Percentiles rank a stretch among this genome's conserved stretches.
Conservation (phyloP, 2,888 invertebrate species). For the Blastobasis lacticolella region DNA sequence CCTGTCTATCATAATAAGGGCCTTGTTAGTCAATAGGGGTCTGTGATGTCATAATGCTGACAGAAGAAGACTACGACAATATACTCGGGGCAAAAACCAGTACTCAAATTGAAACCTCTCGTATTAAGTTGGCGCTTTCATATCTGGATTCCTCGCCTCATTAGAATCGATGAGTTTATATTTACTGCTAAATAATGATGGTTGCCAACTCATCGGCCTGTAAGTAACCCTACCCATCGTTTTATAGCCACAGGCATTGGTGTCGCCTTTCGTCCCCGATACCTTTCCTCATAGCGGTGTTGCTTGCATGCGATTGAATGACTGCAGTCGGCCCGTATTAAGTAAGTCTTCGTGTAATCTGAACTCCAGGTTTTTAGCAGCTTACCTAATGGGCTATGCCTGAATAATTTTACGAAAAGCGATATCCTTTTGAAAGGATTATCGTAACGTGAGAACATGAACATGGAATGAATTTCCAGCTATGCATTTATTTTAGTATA, state of each 20-base stretch:
- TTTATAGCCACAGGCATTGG: slow-evolving; percentile 55
- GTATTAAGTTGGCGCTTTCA: too few relatives aligned
- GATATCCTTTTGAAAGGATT: slow-evolving; percentile 24
- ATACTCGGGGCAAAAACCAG: too few relatives aligned
- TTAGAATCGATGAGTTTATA: too few relatives aligned
- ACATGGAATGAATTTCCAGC: too few relatives aligned
- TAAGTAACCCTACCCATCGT: slow-evolving; percentile 17
- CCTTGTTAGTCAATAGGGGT: slow-evolving; percentile 31
- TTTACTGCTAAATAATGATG: slow-evolving; percentile 16
- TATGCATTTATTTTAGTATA: too few relatives aligned
- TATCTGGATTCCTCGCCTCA: too few relatives aligned
- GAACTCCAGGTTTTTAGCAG: slow-evolving; percentile 57
- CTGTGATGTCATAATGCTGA: background rate
- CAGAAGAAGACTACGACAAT: too few relatives aligned
- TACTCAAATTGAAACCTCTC: too few relatives aligned
- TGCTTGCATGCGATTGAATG: slow-evolving; percentile 66
- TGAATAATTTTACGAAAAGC: slow-evolving; percentile 51
- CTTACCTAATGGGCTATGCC: slow-evolving; percentile 54
- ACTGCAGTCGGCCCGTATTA: slow-evolving; percentile 58
- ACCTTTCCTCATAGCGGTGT: slow-evolving; percentile 52
- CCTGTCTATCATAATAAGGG: slow-evolving; percentile 54
- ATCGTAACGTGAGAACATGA: slow-evolving; percentile 5
- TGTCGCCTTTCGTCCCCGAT: slow-evolving; percentile 66
- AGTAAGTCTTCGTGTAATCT: slow-evolving; percentile 63
- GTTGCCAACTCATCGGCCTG: slow-evolving; percentile 15